Evolutionary conservation across 64 coral and sea anemone genomes (phyloP).

Genomic region (Trachythela sp.): DNA sequence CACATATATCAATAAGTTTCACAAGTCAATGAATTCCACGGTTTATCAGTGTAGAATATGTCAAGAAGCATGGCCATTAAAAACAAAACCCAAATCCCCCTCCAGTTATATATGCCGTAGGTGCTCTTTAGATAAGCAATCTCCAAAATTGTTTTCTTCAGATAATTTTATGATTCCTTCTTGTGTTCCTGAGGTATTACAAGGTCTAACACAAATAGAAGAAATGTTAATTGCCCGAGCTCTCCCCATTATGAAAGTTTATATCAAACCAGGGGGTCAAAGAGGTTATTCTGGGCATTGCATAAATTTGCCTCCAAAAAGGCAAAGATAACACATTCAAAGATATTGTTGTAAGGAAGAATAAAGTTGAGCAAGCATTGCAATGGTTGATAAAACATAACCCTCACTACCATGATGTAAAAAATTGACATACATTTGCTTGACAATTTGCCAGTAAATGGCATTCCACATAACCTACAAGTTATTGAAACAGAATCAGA

Average conservation of each 20-base stretch:
- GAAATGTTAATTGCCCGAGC: not conserved
- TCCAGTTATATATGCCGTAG: not conserved
- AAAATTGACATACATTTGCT: too few species aligned
- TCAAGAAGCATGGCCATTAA: conserved; percentile 19
- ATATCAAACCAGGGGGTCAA: conserved; percentile 28
- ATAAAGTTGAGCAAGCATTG: conserved; percentile 6
- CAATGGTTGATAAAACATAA: too few species aligned
- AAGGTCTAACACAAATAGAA: conserved; percentile 21
- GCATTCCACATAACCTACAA: too few species aligned
- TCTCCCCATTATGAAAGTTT: conserved; percentile 23
- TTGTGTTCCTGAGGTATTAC: not conserved
- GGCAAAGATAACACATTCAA: not conserved
- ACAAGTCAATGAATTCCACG: not conserved
- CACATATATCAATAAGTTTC: conserved; percentile 11
- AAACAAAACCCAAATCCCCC: not conserved
- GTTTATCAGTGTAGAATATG: conserved; percentile 27
- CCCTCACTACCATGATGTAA: too few species aligned
- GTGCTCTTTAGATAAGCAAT: conserved; percentile 1
- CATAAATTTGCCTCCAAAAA: conserved; percentile 17
- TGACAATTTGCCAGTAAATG: too few species aligned
- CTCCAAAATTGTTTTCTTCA: conserved; percentile 24
- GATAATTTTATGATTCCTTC: conserved; percentile 21
- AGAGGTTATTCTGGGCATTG: conserved; percentile 9
- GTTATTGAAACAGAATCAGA: too few species aligned
- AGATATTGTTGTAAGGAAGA: not conserved